Percentiles rank a stretch among this genome's conserved stretches.
These are phyloP conservation scores for Chionis minor DNA, from an alignment of 2,113 vertebrate species.

Conservation along the genomic window DNA sequence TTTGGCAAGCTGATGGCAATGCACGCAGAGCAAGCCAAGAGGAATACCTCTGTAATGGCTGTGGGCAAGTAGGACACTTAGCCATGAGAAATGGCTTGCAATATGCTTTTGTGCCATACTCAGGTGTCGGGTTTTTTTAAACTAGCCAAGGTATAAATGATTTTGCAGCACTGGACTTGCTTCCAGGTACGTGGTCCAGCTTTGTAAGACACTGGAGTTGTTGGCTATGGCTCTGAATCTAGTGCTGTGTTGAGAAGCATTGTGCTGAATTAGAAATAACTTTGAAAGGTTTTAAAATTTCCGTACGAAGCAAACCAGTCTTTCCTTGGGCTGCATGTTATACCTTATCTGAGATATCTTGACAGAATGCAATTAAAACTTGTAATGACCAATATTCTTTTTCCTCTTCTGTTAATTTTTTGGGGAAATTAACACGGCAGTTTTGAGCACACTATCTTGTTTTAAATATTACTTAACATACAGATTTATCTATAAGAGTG, in stretches of 20 bases:
- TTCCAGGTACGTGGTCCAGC: background rate
- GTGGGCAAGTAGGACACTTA: background rate
- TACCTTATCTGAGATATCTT: background rate
- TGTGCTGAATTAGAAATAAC: background rate
- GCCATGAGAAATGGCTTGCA: background rate
- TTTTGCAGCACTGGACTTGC: background rate
- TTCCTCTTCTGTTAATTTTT: background rate
- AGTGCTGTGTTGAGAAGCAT: background rate
- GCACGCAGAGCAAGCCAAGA: background rate
- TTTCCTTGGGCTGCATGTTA: background rate
- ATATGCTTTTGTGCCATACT: background rate
- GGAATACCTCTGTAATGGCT: background rate
- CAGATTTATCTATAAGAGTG: background rate
- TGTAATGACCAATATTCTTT: background rate
- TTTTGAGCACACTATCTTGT: background rate
- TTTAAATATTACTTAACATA: fast-evolving
- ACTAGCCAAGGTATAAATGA: background rate
- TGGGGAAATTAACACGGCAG: background rate
- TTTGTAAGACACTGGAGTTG: background rate
- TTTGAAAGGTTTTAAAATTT: background rate
- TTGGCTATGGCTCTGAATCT: background rate
- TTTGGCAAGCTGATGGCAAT: background rate
- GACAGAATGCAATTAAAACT: background rate
- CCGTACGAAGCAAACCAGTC: background rate
- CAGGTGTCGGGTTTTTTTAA: fast-evolving